Base-by-base conservation (phyloP, 2,113 vertebrate genomes). In the Haemorhous mexicanus region DNA sequence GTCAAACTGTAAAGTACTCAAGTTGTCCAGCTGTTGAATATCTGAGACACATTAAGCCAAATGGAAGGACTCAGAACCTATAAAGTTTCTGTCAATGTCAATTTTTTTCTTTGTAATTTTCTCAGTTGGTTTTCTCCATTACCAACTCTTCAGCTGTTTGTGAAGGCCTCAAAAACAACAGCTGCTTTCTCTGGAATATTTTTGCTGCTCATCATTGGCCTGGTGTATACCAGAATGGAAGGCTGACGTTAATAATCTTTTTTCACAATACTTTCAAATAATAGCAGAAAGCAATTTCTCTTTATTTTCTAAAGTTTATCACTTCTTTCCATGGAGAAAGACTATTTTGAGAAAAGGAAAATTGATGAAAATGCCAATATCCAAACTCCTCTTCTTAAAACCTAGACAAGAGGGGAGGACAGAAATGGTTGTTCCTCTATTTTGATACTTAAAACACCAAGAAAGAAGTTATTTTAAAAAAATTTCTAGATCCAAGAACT, bases 121-220 rank as follows among this genome's bases (percentile, higher is more conserved):
- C 93, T 93, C 90, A 24, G 75, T 43, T 86, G 85, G 92, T 77
- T 94, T 90, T 90, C 76, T 94, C 82, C 66, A 94, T 50, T 92
- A 46, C 30, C 13, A 55, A 56, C 37, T 83, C 19, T 43, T 85
- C 44, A 88, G 72, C 37, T 86, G 64, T 53, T 93, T 84, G 52
- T 72, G 68, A 85, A 70, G 61, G 59, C 32, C 43, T 88, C 52
- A 84, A 28, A 91, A 90, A 62, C n/a, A 90, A 90, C 24, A 88
- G 47, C 56, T 95, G 59, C 56, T 84, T 86, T 80, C 70, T 80
- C 32, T 33, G 35, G 33, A 80, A 35, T 63, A 22, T 55, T 83
- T 85, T 76, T 63, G 27, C 55, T 77, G 75, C 67, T 90, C 93
- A 77, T 85, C 91, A 67, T n/a, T 83, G 55, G 70, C 53, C 76